Conservation (phyloP, 2,797 vertebrate genomes). For the Oreochromis grahami region DNA sequence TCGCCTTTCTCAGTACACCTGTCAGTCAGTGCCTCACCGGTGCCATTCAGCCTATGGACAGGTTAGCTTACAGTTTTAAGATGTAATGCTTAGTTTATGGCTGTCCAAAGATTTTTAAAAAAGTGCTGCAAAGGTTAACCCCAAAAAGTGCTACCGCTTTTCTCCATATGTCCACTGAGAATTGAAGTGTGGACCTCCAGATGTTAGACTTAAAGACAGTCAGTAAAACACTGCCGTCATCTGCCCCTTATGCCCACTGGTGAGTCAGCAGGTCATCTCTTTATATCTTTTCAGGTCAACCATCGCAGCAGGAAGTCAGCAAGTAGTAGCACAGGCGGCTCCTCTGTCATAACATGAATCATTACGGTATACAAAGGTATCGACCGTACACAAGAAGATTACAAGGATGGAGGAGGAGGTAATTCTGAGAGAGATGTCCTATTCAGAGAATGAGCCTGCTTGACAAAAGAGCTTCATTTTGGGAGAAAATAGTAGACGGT, state of each 20-base stretch:
- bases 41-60: neutral
- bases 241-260: neutral
- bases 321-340: neutral
- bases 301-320: neutral
- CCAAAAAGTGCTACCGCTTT: neutral
- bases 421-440: neutral
- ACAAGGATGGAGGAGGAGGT: neutral
- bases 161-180: neutral
- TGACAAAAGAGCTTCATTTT: conserved; percentile 5
- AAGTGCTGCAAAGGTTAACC: neutral
- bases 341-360: conserved; percentile 7
- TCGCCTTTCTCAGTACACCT: neutral
- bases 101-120: neutral
- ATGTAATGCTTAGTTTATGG: fast-evolving
- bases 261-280: conserved; percentile 5
- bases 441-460: neutral
- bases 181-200: neutral
- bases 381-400: neutral
- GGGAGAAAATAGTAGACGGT: neutral
- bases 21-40: neutral
- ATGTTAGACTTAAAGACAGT: neutral
- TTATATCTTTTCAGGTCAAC: neutral
- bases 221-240: neutral
- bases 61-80: neutral
- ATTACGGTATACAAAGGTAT: neutral